Base-by-base conservation (phyloP, 2,797 vertebrate species). In the Leptodactylus fallax region DNA sequence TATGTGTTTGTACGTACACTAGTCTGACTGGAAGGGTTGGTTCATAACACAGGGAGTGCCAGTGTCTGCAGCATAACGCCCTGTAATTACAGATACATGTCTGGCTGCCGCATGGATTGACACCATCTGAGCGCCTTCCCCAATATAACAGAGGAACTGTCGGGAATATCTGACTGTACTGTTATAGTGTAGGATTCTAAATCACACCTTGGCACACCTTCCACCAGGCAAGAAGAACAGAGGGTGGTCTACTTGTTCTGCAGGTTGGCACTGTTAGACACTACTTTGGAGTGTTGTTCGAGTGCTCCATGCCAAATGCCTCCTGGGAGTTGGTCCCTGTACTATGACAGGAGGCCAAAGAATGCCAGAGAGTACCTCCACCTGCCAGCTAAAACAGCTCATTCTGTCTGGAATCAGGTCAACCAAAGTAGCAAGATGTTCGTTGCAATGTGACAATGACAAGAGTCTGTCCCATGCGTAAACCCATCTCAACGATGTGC, bases 31-130 rank as follows among this genome's bases (percentile, higher is more conserved):
- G 87, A 67, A 49, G 79, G 87, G 79, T 80, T 47, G 51, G 87
- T 89, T 89, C 63, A 72, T 61, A 82, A 51, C 17, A 63, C 84
- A 89, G 87, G 87, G 87, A 89, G 87, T 89, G 87, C 27, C 56
- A 6, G 47, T 81, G 87, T 87, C 81, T 83, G 72, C n/a, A 51
- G 51, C 55, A 45, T 47, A 49, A 86, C 84, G 71, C 87, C 87
- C 87, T 89, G 79, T 78, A 82, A 86, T 89, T 86, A 87, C n/a
- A 65, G 21, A 69, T 47, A 85, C 83, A 82, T 11, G 71, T 69
- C 83, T 85, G 77, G 58, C 77, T 76, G 63, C 55, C 58, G 51
- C 47, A 21, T 12, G 7, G 21, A 47, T 67, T 76, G 19, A 81
- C 71, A 74, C 72, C 27, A 69, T 60, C 51, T 1, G 12, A 79